Evolutionary conservation across 2,888 invertebrate species (phyloP).

Genomic region (Linyphia triangularis): DNA sequence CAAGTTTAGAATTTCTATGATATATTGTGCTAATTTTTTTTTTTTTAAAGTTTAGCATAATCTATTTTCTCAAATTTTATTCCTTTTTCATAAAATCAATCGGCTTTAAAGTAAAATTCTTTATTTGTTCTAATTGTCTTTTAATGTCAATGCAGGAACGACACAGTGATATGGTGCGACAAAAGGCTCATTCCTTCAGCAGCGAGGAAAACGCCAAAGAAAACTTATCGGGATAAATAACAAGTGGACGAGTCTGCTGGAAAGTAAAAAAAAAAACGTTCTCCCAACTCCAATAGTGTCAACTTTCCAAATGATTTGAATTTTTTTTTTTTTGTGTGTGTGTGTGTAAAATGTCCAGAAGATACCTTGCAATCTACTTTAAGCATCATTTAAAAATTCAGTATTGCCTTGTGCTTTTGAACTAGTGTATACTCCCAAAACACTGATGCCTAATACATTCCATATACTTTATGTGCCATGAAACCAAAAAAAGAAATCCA

Average conservation of each 20-base stretch:
- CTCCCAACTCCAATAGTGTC: too few species aligned
- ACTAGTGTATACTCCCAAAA: background rate
- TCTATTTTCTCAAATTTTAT: too few species aligned
- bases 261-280: too few species aligned
- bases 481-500: background rate
- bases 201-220: conserved; percentile 67
- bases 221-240: conserved; percentile 66
- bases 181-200: conserved; percentile 62
- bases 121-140: background rate
- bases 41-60: too few species aligned
- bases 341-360: too few species aligned
- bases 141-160: conserved; percentile 61
- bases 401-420: conserved; percentile 30
- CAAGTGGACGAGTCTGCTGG: background rate
- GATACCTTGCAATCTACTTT: background rate
- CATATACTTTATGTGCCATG: conserved; percentile 30
- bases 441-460: background rate
- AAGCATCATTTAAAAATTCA: background rate
- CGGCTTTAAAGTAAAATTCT: too few species aligned
- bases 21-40: too few species aligned
- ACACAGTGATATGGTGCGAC: conserved; percentile 70
- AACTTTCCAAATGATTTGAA: too few species aligned
- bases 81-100: too few species aligned
- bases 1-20: too few species aligned
- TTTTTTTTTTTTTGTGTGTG: too few species aligned